Conservation (phyloP, 2,113 vertebrate species). For the Campylorhamphus procurvoides region DNA sequence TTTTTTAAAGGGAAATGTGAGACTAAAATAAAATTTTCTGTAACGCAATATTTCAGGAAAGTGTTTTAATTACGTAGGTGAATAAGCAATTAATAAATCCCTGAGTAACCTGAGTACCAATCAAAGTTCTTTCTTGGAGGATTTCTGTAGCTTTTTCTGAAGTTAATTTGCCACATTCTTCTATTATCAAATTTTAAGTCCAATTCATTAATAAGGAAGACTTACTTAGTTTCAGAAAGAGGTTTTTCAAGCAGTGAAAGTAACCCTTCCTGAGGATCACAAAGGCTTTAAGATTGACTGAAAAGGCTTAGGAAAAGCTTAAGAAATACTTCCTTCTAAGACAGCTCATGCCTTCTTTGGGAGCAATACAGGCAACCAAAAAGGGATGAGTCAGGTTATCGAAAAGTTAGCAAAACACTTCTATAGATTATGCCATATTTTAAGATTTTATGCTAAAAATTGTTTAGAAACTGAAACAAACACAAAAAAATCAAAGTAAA, state of each 20-base stretch:
- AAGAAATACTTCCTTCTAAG: not conserved
- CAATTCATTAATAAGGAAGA: not conserved
- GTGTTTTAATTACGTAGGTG: not conserved
- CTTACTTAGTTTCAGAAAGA: not conserved
- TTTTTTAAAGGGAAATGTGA: slow-evolving; percentile 17
- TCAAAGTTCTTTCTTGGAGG: not conserved
- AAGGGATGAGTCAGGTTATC: not conserved
- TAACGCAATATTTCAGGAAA: not conserved
- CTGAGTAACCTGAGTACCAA: not conserved
- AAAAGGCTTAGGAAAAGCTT: not conserved
- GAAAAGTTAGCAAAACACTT: not conserved
- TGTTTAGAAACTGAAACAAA: not conserved
- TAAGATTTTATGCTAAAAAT: not conserved
- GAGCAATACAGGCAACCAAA: not conserved
- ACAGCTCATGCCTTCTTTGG: not conserved
- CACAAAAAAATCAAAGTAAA: not conserved
- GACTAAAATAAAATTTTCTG: not conserved
- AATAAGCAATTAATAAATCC: not conserved
- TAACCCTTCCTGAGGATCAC: not conserved
- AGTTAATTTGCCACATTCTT: not conserved
- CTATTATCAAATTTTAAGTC: not conserved
- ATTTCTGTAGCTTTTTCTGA: not conserved
- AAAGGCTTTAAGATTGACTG: not conserved
- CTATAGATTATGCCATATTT: not conserved
- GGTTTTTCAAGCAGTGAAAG: not conserved